These are phyloP conservation scores for Rhopalosiphum nymphaeae DNA, from an alignment of 2,888 invertebrate species.

Conservation along the genomic window DNA sequence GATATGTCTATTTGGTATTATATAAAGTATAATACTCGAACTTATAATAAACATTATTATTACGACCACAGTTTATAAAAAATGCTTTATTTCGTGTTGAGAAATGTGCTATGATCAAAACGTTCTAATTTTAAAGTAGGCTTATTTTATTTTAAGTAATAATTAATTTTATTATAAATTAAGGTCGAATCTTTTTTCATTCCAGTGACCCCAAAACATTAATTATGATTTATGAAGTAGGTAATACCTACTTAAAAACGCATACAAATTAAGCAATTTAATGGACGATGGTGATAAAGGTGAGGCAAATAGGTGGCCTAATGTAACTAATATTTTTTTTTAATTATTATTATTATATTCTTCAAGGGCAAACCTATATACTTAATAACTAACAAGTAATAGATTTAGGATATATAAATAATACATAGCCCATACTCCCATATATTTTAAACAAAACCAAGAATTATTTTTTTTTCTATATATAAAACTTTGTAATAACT, in stretches of 20 bases:
- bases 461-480: neutral
- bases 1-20: neutral
- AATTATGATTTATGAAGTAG: neutral
- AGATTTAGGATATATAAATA: neutral
- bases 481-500: neutral
- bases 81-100: neutral
- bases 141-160: neutral
- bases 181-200: neutral
- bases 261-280: neutral
- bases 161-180: neutral
- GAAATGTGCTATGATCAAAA: neutral
- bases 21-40: neutral
- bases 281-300: neutral
- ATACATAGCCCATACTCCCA: neutral
- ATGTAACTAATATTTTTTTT: neutral
- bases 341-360: neutral
- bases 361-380: neutral
- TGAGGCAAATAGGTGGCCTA: neutral
- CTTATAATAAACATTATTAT: neutral
- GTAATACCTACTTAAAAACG: neutral
- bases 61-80: neutral
- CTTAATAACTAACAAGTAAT: neutral
- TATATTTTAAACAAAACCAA: neutral
- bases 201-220: constrained; percentile 2
- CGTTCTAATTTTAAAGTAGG: neutral